A percentile compares a stretch with the other conserved stretches of the same genome.
Conservation (phyloP, 2,113 vertebrate species). For the Dipodomys merriami region DNA sequence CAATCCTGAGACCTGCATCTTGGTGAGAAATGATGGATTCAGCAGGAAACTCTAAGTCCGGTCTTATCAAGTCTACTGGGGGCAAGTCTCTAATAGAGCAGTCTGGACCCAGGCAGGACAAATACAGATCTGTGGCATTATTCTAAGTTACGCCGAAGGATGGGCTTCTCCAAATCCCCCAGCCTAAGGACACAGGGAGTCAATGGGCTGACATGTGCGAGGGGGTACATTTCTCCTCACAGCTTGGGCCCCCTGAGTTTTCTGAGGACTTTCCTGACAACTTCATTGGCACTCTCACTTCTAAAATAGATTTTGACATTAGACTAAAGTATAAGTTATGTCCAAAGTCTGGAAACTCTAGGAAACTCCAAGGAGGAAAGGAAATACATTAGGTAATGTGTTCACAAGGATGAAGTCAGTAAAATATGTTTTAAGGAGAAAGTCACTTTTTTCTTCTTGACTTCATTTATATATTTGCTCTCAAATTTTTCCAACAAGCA, state of each 20-base stretch:
- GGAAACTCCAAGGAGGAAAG: constrained; percentile 25
- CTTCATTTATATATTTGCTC: constrained; percentile 11
- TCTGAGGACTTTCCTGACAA: not conserved
- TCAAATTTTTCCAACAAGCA: constrained; percentile 1
- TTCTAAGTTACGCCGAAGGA: not conserved
- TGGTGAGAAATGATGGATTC: not conserved
- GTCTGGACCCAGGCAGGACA: not conserved
- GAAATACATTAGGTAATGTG: constrained; percentile 22
- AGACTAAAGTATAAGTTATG: constrained; percentile 32
- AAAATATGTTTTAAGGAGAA: constrained; percentile 9
- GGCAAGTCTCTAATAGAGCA: not conserved
- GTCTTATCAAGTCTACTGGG: not conserved
- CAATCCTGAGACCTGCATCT: not conserved
- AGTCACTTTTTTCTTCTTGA: constrained; percentile 25
- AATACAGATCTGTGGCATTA: not conserved
- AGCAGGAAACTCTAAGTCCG: not conserved
- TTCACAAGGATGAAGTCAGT: constrained; percentile 34
- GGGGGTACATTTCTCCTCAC: not conserved
- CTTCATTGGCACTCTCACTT: not conserved
- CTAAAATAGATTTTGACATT: constrained; percentile 34
- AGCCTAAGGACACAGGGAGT: not conserved
- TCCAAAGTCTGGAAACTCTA: not conserved
- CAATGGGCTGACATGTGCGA: not conserved
- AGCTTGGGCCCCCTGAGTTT: not conserved
- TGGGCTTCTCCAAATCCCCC: not conserved